A percentile compares a stretch with the other conserved stretches of the same genome.
Evolutionary conservation across 1,140 invertebrate species (phyloP).

Genomic region (Arctopsyche grandis): DNA sequence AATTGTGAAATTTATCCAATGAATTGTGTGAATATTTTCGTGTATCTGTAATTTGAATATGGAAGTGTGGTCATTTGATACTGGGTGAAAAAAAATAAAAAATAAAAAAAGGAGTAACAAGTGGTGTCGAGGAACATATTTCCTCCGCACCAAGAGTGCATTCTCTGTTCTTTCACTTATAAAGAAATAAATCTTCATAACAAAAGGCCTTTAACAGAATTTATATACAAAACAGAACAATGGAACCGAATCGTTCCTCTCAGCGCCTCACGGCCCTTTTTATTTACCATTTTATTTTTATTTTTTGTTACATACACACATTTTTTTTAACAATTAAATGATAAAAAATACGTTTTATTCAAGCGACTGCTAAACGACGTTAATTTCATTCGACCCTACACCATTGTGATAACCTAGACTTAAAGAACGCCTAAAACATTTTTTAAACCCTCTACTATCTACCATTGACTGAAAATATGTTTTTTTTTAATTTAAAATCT

Average conservation of each 20-base stretch:
- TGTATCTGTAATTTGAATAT: neutral
- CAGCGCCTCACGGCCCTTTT: constrained; percentile 17
- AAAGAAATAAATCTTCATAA: constrained; percentile 46
- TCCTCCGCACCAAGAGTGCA: constrained; percentile 23
- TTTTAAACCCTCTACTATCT: too few relatives aligned
- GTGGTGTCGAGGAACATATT: constrained; percentile 33
- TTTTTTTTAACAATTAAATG: neutral
- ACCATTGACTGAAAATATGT: too few relatives aligned
- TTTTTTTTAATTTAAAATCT: too few relatives aligned
- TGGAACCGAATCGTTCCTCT: constrained; percentile 35
- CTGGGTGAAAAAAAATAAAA: neutral
- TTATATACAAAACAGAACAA: constrained; percentile 43
- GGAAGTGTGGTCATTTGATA: neutral
- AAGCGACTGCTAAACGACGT: constrained; percentile 13
- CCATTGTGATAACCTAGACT: neutral
- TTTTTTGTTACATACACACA: neutral
- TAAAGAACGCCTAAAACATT: neutral
- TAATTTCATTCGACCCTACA: constrained; percentile 13
- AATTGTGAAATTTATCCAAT: too few relatives aligned
- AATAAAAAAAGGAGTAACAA: constrained; percentile 14
- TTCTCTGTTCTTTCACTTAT: constrained; percentile 43
- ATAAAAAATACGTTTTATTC: neutral
- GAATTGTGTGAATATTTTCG: too few relatives aligned
- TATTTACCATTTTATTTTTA: constrained; percentile 6
- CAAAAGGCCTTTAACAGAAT: constrained; percentile 45